Evolutionary conservation across 2,888 invertebrate genomes (phyloP).

Genomic region (Yponomeuta evonymella): DNA sequence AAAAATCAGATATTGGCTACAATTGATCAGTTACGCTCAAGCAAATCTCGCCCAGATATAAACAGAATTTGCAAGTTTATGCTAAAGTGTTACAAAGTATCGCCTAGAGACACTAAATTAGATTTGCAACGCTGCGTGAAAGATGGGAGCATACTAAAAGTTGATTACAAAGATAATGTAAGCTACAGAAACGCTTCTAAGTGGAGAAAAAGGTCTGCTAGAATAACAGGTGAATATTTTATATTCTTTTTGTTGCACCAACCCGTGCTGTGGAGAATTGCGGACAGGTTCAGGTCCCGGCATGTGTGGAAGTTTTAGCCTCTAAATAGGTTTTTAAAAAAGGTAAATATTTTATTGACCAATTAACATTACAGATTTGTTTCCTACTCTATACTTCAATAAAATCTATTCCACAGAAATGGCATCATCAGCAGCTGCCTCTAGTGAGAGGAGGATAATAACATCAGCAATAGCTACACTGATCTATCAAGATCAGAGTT

Average conservation of each 20-base stretch:
- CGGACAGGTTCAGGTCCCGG: too few relatives aligned
- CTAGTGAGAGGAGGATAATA: slow-evolving; percentile 73
- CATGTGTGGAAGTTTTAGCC: too few relatives aligned
- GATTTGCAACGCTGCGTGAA: slow-evolving; percentile 85
- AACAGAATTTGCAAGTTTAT: slow-evolving; percentile 89
- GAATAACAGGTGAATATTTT: slow-evolving; percentile 5
- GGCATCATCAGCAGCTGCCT: slow-evolving; percentile 51
- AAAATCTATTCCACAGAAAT: slow-evolving; percentile 48
- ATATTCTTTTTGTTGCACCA: too few relatives aligned
- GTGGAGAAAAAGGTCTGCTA: slow-evolving; percentile 69
- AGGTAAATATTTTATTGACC: not conserved
- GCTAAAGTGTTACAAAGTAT: slow-evolving; percentile 83
- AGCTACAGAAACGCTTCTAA: slow-evolving; percentile 90
- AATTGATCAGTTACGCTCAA: slow-evolving; percentile 87
- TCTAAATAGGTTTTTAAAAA: too few relatives aligned
- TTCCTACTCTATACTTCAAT: not conserved
- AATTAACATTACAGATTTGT: not conserved
- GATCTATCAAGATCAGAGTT: slow-evolving; percentile 83
- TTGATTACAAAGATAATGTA: slow-evolving; percentile 90
- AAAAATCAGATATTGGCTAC: slow-evolving; percentile 87
- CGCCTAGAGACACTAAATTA: slow-evolving; percentile 80
- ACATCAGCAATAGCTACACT: slow-evolving; percentile 83
- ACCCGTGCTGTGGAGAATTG: too few relatives aligned
- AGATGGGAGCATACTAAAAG: slow-evolving; percentile 85
- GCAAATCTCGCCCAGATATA: slow-evolving; percentile 90